Evolutionary conservation across 2,113 vertebrate genomes (phyloP).

Genomic region (Chloroceryle aenea): DNA sequence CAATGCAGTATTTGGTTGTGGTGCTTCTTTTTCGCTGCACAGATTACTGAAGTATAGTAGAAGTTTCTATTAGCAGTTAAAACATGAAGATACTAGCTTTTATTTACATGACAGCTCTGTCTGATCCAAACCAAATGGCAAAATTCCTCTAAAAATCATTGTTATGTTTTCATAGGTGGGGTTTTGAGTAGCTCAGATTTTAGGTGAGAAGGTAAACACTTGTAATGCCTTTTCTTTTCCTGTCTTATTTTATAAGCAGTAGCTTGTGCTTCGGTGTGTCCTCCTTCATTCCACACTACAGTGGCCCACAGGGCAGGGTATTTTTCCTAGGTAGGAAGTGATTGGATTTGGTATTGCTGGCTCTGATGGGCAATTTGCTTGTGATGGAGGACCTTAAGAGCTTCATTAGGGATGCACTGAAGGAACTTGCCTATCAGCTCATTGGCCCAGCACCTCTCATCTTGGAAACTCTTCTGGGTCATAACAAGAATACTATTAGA

Average conservation of each 20-base stretch:
- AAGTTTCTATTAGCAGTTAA: background rate
- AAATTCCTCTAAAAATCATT: background rate
- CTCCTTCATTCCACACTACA: background rate
- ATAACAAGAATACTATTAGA: background rate
- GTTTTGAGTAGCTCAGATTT: background rate
- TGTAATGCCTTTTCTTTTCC: background rate
- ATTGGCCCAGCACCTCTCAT: background rate
- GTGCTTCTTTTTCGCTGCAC: background rate
- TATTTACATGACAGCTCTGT: background rate
- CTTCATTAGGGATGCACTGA: background rate
- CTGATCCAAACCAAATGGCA: background rate
- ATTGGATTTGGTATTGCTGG: background rate
- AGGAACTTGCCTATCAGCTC: background rate
- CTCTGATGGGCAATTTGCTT: background rate
- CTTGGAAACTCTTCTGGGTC: background rate
- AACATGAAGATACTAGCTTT: background rate
- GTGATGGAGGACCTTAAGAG: rapidly evolving
- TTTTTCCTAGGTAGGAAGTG: background rate
- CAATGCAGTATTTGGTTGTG: background rate
- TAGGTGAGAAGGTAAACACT: background rate
- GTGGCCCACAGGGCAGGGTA: background rate
- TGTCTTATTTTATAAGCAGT: background rate
- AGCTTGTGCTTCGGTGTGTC: background rate
- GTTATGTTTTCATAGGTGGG: background rate
- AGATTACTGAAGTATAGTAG: background rate